A percentile compares a stretch with the other conserved stretches of the same genome.
Evolutionary conservation across 2,888 invertebrate species (phyloP).

Genomic region (Drosophila quasianomalipes): DNA sequence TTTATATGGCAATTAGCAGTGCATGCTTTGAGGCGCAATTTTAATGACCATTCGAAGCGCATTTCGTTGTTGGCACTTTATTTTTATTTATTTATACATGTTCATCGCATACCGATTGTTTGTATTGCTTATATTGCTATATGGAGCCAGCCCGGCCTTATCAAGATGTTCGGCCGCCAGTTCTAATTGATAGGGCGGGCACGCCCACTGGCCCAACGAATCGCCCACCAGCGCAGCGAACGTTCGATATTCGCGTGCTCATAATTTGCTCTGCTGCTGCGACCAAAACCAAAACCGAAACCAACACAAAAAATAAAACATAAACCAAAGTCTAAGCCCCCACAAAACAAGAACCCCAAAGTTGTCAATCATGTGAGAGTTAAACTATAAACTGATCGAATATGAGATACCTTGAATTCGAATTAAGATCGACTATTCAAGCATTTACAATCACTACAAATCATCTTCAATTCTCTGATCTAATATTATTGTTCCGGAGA

Average conservation of each 20-base stretch:
- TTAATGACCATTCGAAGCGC: conserved; percentile 81
- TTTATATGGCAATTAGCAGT: conserved; percentile 78
- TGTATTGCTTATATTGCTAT: conserved; percentile 27
- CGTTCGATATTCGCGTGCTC: conserved; percentile 77
- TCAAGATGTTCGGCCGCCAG: conserved; percentile 77
- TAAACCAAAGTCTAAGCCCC: conserved; percentile 29
- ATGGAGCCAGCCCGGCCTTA: conserved; percentile 48
- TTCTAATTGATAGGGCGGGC: conserved; percentile 77
- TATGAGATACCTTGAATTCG: conserved; percentile 14
- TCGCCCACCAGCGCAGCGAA: conserved; percentile 43
- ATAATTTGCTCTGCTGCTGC: conserved; percentile 61
- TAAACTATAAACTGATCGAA: not conserved
- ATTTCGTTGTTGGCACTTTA: conserved; percentile 79
- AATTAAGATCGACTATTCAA: not conserved
- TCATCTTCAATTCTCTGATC: not conserved
- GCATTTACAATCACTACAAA: not conserved
- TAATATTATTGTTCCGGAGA: not conserved
- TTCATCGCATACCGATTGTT: conserved; percentile 47
- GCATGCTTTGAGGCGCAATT: conserved; percentile 68
- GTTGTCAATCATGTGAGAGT: conserved; percentile 12
- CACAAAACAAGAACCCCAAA: conserved; percentile 23
- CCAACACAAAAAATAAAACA: conserved; percentile 15
- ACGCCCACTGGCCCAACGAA: conserved; percentile 52
- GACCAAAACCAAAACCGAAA: conserved; percentile 10
- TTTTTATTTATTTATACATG: conserved; percentile 73